Evolutionary conservation across 2,888 invertebrate genomes (phyloP).

Genomic region (Allolobophora icterica): DNA sequence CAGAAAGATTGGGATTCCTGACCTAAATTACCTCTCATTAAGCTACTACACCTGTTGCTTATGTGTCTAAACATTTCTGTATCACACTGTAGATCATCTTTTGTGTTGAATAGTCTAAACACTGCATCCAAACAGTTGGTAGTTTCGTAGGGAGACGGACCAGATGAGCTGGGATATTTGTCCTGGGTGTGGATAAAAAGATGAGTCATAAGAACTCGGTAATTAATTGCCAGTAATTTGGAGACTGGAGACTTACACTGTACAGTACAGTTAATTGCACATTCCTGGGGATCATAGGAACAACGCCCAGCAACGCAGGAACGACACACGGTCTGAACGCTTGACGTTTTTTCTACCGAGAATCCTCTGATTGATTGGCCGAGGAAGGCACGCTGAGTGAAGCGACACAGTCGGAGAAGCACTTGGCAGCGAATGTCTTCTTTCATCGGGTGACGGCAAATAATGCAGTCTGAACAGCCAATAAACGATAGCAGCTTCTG

Average conservation of each 20-base stretch:
- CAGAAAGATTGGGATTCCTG: not conserved
- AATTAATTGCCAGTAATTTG: not conserved
- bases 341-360: not conserved
- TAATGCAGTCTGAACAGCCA: not conserved
- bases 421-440: slow-evolving; percentile 3
- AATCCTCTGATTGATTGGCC: not conserved
- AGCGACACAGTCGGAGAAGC: not conserved
- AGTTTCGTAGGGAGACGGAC: not conserved
- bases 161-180: slow-evolving; percentile 5
- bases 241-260: not conserved
- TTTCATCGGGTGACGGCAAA: not conserved
- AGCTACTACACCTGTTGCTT: not conserved
- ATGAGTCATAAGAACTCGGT: not conserved
- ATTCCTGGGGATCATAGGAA: not conserved
- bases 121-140: not conserved
- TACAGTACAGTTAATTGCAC: not conserved
- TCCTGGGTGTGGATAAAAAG: no score
- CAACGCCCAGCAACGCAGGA: not conserved
- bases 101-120: not conserved
- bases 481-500: not conserved
- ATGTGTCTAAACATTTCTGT: not conserved
- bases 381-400: not conserved
- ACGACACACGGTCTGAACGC: not conserved
- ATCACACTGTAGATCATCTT: not conserved
- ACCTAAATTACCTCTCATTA: not conserved